phyloP scores from a whole-genome alignment of 1,140 invertebrate species.

The Cephus cinctus region DNA sequence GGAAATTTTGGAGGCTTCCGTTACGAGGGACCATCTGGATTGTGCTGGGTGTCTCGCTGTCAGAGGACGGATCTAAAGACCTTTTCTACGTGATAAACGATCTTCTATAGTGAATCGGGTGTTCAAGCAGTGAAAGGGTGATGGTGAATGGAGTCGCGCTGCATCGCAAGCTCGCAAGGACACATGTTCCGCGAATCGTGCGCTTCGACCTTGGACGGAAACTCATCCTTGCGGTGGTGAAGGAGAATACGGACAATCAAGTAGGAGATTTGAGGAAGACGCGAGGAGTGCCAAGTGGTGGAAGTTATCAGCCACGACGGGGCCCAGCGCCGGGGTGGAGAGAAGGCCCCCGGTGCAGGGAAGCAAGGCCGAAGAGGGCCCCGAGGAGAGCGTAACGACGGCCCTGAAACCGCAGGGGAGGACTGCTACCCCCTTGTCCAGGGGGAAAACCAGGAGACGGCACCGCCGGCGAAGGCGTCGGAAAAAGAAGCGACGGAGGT shows the following conservation, averaged over 20 bases:
- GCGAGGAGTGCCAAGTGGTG: constrained; percentile 5
- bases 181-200: constrained; percentile 39
- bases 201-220: constrained; percentile 25
- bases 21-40: too few relatives aligned
- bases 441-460: constrained; percentile 46
- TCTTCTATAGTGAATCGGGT: neutral
- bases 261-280: neutral
- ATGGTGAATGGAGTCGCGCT: constrained; percentile 44
- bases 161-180: constrained; percentile 26
- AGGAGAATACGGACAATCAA: neutral
- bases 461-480: constrained; percentile 50
- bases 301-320: constrained; percentile 44
- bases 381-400: constrained; percentile 46
- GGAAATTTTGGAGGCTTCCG: too few relatives aligned
- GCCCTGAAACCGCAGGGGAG: constrained; percentile 47
- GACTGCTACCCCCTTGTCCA: constrained; percentile 42
- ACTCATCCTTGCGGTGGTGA: constrained; percentile 6
- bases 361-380: constrained; percentile 31
- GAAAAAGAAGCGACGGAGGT: constrained; percentile 56
- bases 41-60: too few relatives aligned
- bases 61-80: too few relatives aligned
- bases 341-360: constrained; percentile 53
- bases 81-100: neutral
- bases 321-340: constrained; percentile 51
- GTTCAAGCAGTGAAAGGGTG: constrained; percentile 26